Evolutionary conservation across 1,140 invertebrate genomes (phyloP).

Genomic region (Papilio polytes): DNA sequence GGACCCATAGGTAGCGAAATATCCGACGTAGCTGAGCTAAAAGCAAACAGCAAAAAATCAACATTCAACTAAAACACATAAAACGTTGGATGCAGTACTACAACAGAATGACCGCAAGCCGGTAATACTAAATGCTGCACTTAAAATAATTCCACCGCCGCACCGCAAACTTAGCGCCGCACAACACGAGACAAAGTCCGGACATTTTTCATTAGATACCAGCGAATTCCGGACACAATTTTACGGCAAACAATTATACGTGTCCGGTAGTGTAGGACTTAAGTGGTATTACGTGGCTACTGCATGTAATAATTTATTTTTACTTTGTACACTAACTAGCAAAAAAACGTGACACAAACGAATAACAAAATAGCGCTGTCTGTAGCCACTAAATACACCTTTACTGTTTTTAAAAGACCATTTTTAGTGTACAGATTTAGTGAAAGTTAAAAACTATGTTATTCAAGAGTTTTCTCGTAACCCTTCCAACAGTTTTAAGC

Average conservation of each 20-base stretch:
- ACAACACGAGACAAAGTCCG: conserved; percentile 70
- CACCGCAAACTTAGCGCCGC: conserved; percentile 67
- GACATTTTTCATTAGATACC: conserved; percentile 73
- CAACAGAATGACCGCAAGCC: conserved; percentile 71
- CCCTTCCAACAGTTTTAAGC: no score
- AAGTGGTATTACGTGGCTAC: conserved; percentile 43
- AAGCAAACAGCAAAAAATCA: background rate
- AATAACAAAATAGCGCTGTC: background rate
- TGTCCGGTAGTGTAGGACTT: conserved; percentile 50
- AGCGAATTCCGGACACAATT: conserved; percentile 43
- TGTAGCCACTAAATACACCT: background rate
- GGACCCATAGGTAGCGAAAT: background rate
- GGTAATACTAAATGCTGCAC: conserved; percentile 60
- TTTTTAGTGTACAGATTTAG: background rate
- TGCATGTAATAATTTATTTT: conserved; percentile 47
- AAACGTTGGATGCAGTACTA: conserved; percentile 57
- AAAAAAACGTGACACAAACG: conserved; percentile 34
- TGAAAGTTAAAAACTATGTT: background rate
- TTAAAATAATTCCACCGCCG: conserved; percentile 72
- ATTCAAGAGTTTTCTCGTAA: background rate
- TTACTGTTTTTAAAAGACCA: background rate
- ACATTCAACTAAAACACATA: conserved; percentile 35
- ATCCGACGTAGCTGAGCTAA: background rate
- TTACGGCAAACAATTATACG: conserved; percentile 71
- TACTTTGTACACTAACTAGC: background rate